Evolutionary conservation across 2,113 vertebrate species (phyloP).

Genomic region (Petroica traversi): DNA sequence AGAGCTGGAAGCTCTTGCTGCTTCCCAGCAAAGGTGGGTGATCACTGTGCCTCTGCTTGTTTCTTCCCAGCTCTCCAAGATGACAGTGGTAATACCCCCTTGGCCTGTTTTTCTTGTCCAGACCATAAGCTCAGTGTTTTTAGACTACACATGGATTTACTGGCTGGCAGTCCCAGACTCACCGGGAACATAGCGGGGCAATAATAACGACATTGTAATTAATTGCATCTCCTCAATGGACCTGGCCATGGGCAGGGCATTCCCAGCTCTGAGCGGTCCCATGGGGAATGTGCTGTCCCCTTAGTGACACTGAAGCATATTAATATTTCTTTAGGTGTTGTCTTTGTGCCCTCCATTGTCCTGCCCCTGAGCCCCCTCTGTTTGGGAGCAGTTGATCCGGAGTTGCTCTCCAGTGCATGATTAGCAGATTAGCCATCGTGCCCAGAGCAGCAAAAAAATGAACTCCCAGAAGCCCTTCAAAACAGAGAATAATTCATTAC

Average conservation of each 20-base stretch:
- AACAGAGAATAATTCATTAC: constrained; percentile 81
- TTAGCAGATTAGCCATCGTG: constrained; percentile 73
- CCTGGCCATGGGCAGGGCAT: not conserved
- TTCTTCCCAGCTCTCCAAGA: not conserved
- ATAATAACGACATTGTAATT: accelerated
- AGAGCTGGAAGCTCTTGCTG: not conserved
- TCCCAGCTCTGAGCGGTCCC: not conserved
- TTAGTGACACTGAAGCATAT: not conserved
- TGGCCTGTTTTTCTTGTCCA: not conserved
- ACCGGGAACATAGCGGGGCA: accelerated
- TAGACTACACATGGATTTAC: not conserved
- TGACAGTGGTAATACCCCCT: not conserved
- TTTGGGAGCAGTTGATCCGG: constrained; percentile 15
- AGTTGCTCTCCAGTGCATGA: constrained; percentile 63
- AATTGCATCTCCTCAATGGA: not conserved
- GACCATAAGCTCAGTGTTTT: not conserved
- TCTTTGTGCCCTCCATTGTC: not conserved
- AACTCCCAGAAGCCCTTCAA: constrained; percentile 76
- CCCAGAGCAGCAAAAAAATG: constrained; percentile 73
- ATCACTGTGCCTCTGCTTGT: accelerated
- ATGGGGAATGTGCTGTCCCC: not conserved
- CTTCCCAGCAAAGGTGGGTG: not conserved
- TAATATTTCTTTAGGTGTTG: constrained; percentile 2
- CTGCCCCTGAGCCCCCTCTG: not conserved
- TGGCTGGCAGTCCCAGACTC: not conserved